Evolutionary conservation across 2,113 vertebrate species (phyloP).

Genomic region (Vulpes lagopus): DNA sequence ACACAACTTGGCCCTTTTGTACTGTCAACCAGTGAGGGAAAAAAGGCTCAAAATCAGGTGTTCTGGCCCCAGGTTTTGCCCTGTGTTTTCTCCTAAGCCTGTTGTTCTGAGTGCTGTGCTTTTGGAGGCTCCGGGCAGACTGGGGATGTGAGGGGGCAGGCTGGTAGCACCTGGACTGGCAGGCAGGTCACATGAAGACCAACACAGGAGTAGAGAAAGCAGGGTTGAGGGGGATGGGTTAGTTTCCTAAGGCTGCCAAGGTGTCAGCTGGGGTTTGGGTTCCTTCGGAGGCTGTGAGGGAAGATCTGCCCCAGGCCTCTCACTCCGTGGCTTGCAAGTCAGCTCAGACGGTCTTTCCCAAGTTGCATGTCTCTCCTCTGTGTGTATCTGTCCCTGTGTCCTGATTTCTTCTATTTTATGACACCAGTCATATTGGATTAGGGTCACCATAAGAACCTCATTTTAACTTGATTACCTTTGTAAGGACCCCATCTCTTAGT

Average conservation of each 20-base stretch:
- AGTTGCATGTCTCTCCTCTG: not conserved
- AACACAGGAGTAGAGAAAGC: not conserved
- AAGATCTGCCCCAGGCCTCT: not conserved
- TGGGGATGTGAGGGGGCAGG: not conserved
- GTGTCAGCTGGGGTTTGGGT: not conserved
- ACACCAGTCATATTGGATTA: not conserved
- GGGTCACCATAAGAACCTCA: not conserved
- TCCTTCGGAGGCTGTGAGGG: not conserved
- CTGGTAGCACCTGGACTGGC: not conserved
- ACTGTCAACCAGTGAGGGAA: not conserved
- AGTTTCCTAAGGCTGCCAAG: not conserved
- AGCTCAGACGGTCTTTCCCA: not conserved
- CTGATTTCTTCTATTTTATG: not conserved
- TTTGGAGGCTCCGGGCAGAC: not conserved
- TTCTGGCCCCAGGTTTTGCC: not conserved
- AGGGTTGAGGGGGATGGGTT: fast-evolving
- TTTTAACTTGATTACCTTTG: not conserved
- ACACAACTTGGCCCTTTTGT: not conserved
- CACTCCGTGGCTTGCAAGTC: fast-evolving
- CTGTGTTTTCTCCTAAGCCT: not conserved
- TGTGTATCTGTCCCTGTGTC: not conserved
- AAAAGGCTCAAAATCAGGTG: not conserved
- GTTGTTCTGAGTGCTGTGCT: fast-evolving
- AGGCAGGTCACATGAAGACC: not conserved
- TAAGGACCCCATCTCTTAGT: not conserved